phyloP scores from a whole-genome alignment of 2,797 vertebrate genomes.

The Urosaurus nigricauda region DNA sequence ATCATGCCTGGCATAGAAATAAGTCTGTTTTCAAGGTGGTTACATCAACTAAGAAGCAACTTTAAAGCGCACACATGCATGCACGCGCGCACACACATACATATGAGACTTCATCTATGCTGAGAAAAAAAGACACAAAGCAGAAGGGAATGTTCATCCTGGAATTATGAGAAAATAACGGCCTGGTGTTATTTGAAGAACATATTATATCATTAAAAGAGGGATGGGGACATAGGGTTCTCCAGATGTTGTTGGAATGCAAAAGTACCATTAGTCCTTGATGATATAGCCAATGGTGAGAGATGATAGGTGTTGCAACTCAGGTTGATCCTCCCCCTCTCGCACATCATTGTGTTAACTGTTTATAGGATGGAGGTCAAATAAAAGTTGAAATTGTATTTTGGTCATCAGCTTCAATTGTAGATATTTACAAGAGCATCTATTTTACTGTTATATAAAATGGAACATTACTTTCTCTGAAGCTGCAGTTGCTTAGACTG shows the following conservation, averaged over 20 bases:
- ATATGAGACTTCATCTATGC: not conserved
- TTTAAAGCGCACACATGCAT: slow-evolving; percentile 19
- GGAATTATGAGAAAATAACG: not conserved
- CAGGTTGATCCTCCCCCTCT: not conserved
- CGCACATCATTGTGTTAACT: not conserved
- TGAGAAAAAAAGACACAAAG: slow-evolving; percentile 3
- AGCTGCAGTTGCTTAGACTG: not conserved
- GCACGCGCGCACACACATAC: too few relatives aligned
- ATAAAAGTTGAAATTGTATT: not conserved
- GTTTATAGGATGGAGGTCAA: not conserved
- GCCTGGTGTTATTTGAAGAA: not conserved
- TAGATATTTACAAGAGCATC: not conserved
- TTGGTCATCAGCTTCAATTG: not conserved
- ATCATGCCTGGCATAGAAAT: slow-evolving; percentile 26
- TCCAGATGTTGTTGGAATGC: not conserved
- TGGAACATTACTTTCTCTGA: not conserved
- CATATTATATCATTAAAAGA: not conserved
- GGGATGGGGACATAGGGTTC: not conserved
- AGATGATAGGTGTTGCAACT: not conserved
- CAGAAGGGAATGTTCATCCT: not conserved
- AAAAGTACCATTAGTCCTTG: not conserved
- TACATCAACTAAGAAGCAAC: slow-evolving; percentile 45
- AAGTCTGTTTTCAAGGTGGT: not conserved
- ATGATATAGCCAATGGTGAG: not conserved
- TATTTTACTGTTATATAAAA: not conserved